Base-by-base conservation (phyloP, 2,888 invertebrate species). In the Drosophila infuscata region DNA sequence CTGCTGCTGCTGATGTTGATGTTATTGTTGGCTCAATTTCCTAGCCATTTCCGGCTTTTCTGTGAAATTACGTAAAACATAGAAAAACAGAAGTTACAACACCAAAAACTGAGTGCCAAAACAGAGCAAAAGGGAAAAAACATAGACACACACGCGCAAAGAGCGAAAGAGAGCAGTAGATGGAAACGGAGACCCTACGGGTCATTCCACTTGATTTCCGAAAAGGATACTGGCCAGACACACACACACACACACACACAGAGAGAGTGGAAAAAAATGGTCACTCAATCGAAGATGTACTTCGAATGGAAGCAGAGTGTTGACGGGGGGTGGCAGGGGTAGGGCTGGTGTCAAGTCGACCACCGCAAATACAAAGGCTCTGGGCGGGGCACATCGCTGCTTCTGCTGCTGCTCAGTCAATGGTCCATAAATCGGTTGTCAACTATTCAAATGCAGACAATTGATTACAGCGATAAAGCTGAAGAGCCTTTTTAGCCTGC, bases 151-250 rank as follows among this genome's bases (percentile, higher is more conserved):
- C 65, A 66, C 57, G 70, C 53, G 72, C 53, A 52, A 15, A 38
- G 46, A 59, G 48, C 36, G 15, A 33, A 41, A 61, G 57, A 57
- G 48, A 36, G 49, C 52, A 61, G 76, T 17, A 35, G 51, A 12
- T 56, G 35, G 30, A 32, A 25, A n/a, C 20, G 29, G 35, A 35
- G 70, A 73, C 61, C 64, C 79, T 80, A 83, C 81, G 83, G 91
- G 91, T 91, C 91, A 91, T 91, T 91, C 89, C 91, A 91, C 91
- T 90, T 91, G 90, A 91, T 84, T 91, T 89, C 81, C 88, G 81
- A 82, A 90, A 87, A 87, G 87, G 89, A 85, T 83, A 85, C 83
- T 76, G 73, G 59, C 63, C 61, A 60, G 20, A 69, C 53, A 68
- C 46, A 67, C 62, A 78, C 30, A 68, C 46, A 67, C 62, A 78